phyloP scores from a whole-genome alignment of 2,113 vertebrate genomes.

The Phaethon lepturus region DNA sequence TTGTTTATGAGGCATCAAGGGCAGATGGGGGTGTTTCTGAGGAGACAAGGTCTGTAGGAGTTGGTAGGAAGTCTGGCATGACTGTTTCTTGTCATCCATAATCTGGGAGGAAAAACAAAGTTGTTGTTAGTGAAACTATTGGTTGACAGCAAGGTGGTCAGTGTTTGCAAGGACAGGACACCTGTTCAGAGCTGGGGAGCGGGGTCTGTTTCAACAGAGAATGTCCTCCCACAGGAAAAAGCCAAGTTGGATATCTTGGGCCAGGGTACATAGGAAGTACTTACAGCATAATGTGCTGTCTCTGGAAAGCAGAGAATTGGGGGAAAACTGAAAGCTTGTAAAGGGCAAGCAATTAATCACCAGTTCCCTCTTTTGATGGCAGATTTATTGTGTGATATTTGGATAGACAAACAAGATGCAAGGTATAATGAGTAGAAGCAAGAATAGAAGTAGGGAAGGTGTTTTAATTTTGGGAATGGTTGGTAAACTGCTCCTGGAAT shows the following conservation, averaged over 20 bases:
- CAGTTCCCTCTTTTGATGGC: neutral
- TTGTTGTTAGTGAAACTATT: neutral
- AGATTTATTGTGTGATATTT: neutral
- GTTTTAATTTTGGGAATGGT: neutral
- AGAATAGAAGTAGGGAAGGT: neutral
- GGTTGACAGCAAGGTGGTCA: neutral
- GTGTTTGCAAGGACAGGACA: neutral
- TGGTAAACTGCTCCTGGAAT: neutral
- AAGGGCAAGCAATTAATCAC: neutral
- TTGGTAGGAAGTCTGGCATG: neutral
- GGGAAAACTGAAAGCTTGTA: neutral
- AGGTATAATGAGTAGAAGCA: neutral
- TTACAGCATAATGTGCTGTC: neutral
- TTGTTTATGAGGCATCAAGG: slow-evolving; percentile 44
- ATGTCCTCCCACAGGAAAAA: neutral
- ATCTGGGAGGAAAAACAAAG: neutral
- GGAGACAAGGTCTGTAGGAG: neutral
- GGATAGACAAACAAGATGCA: neutral
- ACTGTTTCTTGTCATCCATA: neutral
- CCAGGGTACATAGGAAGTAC: neutral
- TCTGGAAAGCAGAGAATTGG: neutral
- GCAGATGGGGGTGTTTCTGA: neutral
- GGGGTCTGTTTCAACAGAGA: neutral
- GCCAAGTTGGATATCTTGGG: neutral
- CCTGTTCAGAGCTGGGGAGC: neutral